Conservation (phyloP, 2,113 vertebrate species). For the Fregetta grallaria region DNA sequence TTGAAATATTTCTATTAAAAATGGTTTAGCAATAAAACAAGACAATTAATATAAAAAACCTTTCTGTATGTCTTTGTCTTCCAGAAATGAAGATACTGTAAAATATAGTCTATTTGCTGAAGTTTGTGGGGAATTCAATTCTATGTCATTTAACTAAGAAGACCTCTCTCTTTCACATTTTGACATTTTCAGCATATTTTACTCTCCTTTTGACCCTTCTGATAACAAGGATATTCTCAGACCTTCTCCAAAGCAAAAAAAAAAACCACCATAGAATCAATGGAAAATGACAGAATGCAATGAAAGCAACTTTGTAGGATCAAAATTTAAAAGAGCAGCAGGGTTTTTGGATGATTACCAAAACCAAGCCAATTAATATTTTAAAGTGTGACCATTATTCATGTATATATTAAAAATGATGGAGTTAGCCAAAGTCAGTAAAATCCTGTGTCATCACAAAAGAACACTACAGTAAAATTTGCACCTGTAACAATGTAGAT, state of each 20-base stretch:
- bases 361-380: background rate
- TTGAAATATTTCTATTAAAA: background rate
- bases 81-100: background rate
- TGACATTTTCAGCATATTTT: slow-evolving; percentile 22
- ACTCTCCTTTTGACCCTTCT: slow-evolving; percentile 9
- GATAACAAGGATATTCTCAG: slow-evolving; percentile 26
- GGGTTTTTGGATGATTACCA: slow-evolving; percentile 3
- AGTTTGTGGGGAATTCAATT: background rate
- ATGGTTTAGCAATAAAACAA: background rate
- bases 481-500: background rate
- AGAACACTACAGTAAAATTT: background rate
- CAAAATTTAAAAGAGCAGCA: slow-evolving; percentile 27
- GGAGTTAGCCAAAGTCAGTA: background rate
- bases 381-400: background rate
- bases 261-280: background rate
- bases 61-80: background rate
- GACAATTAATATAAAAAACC: background rate
- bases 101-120: background rate
- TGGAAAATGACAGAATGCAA: slow-evolving; percentile 40
- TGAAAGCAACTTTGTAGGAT: slow-evolving; percentile 27
- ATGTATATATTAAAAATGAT: background rate
- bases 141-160: background rate
- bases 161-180: background rate
- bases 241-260: background rate
- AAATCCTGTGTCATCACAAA: background rate